Percentiles rank a stretch among this genome's conserved stretches.
Conservation (phyloP, 2,888 invertebrate species). For the Ctena decussata region DNA sequence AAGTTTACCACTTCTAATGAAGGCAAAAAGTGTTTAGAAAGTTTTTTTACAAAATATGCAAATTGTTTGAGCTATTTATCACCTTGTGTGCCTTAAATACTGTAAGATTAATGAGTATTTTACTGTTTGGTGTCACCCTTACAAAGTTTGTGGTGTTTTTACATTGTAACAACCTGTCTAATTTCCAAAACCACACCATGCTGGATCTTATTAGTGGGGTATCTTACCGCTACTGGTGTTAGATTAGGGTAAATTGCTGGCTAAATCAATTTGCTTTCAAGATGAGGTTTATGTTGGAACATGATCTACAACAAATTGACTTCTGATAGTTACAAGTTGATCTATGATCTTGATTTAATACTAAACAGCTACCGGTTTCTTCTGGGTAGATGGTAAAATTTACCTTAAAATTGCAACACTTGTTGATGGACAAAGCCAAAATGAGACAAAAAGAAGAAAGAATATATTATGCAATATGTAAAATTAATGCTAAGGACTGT, state of each 20-base stretch:
- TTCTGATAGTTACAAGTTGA: background rate
- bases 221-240: background rate
- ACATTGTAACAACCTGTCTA: background rate
- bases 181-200: background rate
- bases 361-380: no score
- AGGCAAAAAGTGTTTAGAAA: background rate
- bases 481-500: no score
- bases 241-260: constrained; percentile 3
- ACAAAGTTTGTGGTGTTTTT: background rate
- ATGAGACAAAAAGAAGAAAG: no score
- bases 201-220: background rate
- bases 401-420: no score
- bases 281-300: background rate
- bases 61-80: background rate
- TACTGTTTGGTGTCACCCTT: background rate
- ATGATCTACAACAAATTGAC: background rate
- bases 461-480: no score
- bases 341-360: no score
- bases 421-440: no score
- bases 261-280: background rate
- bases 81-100: background rate
- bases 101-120: background rate
- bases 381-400: no score
- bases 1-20: no score
- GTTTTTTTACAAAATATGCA: background rate